Evolutionary conservation across 2,797 vertebrate genomes (phyloP).

Genomic region (Menidia menidia): DNA sequence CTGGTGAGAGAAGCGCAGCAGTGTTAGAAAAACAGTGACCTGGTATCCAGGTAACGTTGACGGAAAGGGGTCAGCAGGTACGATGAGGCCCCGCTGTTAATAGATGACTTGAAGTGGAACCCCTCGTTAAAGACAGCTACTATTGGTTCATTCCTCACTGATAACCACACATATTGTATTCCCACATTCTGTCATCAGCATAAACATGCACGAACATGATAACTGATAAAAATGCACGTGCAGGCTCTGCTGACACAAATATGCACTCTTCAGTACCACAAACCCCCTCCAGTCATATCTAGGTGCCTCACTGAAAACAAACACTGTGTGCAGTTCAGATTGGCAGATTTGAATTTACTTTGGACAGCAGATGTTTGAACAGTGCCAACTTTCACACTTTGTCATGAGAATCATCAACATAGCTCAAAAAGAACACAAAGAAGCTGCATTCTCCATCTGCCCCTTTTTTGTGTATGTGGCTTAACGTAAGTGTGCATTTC

Average conservation of each 20-base stretch:
- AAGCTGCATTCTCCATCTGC: constrained; percentile 58
- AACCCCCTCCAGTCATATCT: constrained; percentile 21
- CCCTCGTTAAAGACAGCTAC: constrained; percentile 21
- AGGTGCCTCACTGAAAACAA: constrained; percentile 48
- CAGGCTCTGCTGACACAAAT: constrained; percentile 30
- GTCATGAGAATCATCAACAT: constrained; percentile 78
- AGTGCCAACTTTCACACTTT: constrained; percentile 76
- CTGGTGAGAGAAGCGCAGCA: constrained; percentile 30
- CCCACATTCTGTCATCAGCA: constrained; percentile 20
- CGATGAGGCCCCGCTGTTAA: constrained; percentile 37
- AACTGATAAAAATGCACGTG: constrained; percentile 9
- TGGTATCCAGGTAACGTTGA: constrained; percentile 65
- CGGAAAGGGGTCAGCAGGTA: constrained; percentile 24
- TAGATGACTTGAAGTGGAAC: constrained; percentile 40
- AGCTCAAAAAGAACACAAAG: constrained; percentile 74
- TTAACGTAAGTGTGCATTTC: constrained; percentile 3
- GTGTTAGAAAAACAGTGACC: constrained; percentile 68
- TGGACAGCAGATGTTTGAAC: constrained; percentile 50
- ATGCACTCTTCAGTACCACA: constrained; percentile 20
- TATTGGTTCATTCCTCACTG: constrained; percentile 16
- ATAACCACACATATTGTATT: constrained; percentile 10
- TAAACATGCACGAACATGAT: constrained; percentile 37
- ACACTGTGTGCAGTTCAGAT: constrained; percentile 26
- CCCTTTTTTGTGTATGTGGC: constrained; percentile 16
- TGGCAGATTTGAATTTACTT: constrained; percentile 60